Base-by-base conservation (phyloP, 2,113 vertebrate species). In the Sialia sialis region DNA sequence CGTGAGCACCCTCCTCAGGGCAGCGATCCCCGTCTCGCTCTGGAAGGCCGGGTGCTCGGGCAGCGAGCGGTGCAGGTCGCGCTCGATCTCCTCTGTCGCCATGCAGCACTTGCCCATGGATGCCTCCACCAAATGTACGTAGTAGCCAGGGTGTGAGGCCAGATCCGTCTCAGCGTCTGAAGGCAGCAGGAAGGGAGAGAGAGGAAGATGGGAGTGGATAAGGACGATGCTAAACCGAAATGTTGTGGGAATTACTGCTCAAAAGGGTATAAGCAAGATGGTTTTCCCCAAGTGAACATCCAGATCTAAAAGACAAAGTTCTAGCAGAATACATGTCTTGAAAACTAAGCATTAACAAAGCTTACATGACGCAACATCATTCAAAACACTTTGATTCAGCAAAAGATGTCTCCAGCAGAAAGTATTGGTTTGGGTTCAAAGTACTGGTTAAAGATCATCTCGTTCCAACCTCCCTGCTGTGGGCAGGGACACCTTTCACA, bases 1-100 rank as follows among this genome's bases (percentile, higher is more conserved):
- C 0, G 99, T 99, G 81, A 99, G 98, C 44, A 99, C 99, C 10
- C 99, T 97, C 13, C 99, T 94, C 25, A 99, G 97, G 0, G 99
- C 99, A 0, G 98, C 98, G 1, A 99, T 99, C 5, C 99, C 99
- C 0, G 98, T 98, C 88, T 99, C 98, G 9, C 97, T 99, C 94
- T 99, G 99, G 97, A 99, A 99, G 75, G 99, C 99, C 0, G 99
- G 99, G 70, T 99, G 99, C 94, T 99, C 99, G 0, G 99, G 99
- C 41, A 99, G 97, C 0, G 99, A 99, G 64, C 99, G 99, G 95
- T 99, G 99, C 55, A 99, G 98, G 96, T 99, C 99, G 0, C 99
- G 97, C 94, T 99, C 99, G 0, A 99, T 99, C 98, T 99, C 99
- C 93, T 99, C 99, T 0, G 98, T 99, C 2, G 98, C 98, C 96